Percentiles rank a stretch among this genome's conserved stretches.
Conservation (phyloP, 2,888 invertebrate species). For the Nomada fabriciana region DNA sequence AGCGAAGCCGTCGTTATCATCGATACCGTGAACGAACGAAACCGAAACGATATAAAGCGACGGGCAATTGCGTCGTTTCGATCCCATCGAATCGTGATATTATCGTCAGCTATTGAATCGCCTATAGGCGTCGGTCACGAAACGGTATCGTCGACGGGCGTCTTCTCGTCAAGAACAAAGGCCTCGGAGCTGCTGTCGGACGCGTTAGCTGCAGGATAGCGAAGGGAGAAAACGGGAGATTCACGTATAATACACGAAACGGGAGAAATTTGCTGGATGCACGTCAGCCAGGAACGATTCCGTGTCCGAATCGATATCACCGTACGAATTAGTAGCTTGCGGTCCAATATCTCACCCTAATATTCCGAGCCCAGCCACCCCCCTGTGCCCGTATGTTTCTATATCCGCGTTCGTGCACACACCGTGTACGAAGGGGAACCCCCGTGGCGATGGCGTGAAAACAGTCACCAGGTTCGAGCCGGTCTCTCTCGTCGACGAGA, state of each 20-base stretch:
- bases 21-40: neutral
- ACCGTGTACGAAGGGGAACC: conserved; percentile 63
- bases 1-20: neutral
- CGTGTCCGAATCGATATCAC: conserved; percentile 77
- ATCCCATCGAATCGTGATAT: neutral
- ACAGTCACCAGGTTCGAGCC: conserved; percentile 66
- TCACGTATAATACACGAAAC: conserved; percentile 11
- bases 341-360: conserved; percentile 80
- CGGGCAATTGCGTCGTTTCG: conserved; percentile 4
- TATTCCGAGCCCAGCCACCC: conserved; percentile 70
- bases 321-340: conserved; percentile 80
- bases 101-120: neutral
- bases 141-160: conserved; percentile 39
- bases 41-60: neutral
- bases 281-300: conserved; percentile 68
- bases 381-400: conserved; percentile 51
- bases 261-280: conserved; percentile 70
- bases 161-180: conserved; percentile 55
- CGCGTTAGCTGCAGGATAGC: conserved; percentile 42
- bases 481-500: conserved; percentile 60
- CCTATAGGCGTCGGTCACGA: conserved; percentile 63
- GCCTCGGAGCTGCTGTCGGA: conserved; percentile 21
- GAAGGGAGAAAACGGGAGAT: conserved; percentile 6
- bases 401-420: conserved; percentile 50
- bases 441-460: conserved; percentile 80